Evolutionary conservation across 2,113 vertebrate species (phyloP), one percentile per base, ranked within the genome.

Genomic region (Coregonus clupeaformis): DNA sequence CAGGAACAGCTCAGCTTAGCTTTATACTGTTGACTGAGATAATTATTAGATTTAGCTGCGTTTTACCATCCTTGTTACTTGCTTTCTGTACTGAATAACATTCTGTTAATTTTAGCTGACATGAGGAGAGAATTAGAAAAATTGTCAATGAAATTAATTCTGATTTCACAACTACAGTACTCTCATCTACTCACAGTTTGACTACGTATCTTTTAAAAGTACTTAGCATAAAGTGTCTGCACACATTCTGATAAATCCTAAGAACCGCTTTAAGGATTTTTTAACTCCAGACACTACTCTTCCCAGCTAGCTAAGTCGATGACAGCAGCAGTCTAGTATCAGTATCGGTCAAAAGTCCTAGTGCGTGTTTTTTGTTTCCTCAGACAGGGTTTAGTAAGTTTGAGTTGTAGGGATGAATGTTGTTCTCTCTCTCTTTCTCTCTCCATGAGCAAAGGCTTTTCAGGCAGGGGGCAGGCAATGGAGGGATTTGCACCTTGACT

Each of bases 401-500:
- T 30, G 45, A 75, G 55, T 69, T 73, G n/a, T 29, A 27, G 62
- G 29, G 55, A 29, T 49, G 20, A 57, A 6, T 72, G 63, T 22
- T 62, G n/a, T 22, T 32, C 29, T 7, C 36, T 30, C n/a, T 30
- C 49, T 52, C 55, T 30, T 22, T 52, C 16, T 52, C 49, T 52
- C 71, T 25, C 45, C 32, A 32, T 27, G 60, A 57, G 65, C 45
- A 22, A 60, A 73, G 70, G 45, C 65, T 76, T 76, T 76, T 78
- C 73, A 47, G 30, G 18, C 16, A 52, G 49, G 49, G 7, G 22
- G 49, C 71, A 59, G 57, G 65, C 66, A 42, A 70, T 52, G 20
- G 66, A 79, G 77, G n/a, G 68, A 83, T 85, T 82, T 83, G 79
- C 73, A 80, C 79, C 81, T 76, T 65, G 32, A 74, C 84, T 86